A percentile compares a stretch with the other conserved stretches of the same genome.
These are phyloP conservation scores for Athene noctua DNA, from an alignment of 2,113 vertebrate species.

Conservation along the genomic window DNA sequence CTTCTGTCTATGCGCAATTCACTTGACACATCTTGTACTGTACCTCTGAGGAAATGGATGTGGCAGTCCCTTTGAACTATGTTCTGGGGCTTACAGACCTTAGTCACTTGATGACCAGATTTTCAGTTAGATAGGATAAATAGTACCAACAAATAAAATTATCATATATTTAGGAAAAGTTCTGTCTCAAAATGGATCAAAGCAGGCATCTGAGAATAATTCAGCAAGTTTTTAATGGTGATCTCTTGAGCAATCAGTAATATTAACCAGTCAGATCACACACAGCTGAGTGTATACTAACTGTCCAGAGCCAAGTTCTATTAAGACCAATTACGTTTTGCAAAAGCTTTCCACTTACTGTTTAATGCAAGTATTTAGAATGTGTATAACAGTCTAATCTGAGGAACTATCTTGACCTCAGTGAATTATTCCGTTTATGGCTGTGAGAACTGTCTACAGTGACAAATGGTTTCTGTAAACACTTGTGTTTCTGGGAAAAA, in stretches of 20 bases:
- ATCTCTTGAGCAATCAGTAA: neutral
- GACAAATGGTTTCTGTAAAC: neutral
- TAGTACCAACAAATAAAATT: neutral
- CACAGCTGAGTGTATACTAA: neutral
- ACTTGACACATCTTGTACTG: neutral
- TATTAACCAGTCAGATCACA: neutral
- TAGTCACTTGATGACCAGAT: neutral
- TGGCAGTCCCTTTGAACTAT: neutral
- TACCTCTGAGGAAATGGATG: neutral
- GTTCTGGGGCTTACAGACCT: neutral
- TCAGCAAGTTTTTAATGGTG: neutral
- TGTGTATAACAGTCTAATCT: neutral
- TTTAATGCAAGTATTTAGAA: neutral
- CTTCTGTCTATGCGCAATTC: neutral
- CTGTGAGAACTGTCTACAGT: neutral
- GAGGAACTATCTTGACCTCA: neutral
- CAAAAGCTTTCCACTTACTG: neutral
- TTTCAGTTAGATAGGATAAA: neutral
- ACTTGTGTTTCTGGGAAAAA: neutral
- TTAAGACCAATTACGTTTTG: neutral
- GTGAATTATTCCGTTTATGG: neutral
- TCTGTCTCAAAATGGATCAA: neutral
- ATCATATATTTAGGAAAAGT: neutral
- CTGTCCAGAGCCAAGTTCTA: neutral
- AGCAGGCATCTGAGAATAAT: neutral